phyloP scores from a whole-genome alignment of 2,888 invertebrate species.

The Watsonalla cultraria region DNA sequence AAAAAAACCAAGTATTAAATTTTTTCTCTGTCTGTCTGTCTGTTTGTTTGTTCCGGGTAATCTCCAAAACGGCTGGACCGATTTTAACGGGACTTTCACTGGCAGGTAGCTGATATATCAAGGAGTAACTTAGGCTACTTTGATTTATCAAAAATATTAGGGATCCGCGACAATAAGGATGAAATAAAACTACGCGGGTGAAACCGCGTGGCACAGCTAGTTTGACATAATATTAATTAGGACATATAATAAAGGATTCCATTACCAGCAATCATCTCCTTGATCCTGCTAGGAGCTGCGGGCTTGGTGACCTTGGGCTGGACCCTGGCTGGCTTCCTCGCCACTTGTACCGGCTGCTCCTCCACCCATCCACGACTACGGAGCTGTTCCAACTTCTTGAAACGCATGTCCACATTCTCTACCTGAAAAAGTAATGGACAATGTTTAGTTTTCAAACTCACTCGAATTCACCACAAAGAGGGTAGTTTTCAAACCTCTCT shows the following conservation, averaged over 20 bases:
- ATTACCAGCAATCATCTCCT: conserved; percentile 64
- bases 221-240: neutral
- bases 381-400: conserved; percentile 69
- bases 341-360: conserved; percentile 34
- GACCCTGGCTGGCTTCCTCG: conserved; percentile 20
- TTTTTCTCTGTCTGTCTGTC: too few relatives aligned
- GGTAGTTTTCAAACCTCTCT: too few relatives aligned
- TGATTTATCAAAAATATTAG: too few relatives aligned
- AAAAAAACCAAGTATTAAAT: too few relatives aligned
- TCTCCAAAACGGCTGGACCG: too few relatives aligned
- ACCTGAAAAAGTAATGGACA: conserved; percentile 50
- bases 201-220: too few relatives aligned
- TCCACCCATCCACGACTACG: conserved; percentile 75
- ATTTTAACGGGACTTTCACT: too few relatives aligned
- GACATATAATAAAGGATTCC: conserved; percentile 1
- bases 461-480: neutral
- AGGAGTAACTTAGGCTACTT: too few relatives aligned
- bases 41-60: too few relatives aligned
- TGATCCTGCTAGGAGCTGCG: conserved; percentile 37
- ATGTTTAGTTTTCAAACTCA: neutral
- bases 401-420: conserved; percentile 81
- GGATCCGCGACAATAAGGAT: too few relatives aligned
- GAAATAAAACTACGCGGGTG: too few relatives aligned
- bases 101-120: too few relatives aligned
- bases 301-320: conserved; percentile 25